Percentiles rank a stretch among this genome's conserved stretches.
Evolutionary conservation across 2,888 invertebrate genomes (phyloP).

Genomic region (Dinocampus coccinellae): DNA sequence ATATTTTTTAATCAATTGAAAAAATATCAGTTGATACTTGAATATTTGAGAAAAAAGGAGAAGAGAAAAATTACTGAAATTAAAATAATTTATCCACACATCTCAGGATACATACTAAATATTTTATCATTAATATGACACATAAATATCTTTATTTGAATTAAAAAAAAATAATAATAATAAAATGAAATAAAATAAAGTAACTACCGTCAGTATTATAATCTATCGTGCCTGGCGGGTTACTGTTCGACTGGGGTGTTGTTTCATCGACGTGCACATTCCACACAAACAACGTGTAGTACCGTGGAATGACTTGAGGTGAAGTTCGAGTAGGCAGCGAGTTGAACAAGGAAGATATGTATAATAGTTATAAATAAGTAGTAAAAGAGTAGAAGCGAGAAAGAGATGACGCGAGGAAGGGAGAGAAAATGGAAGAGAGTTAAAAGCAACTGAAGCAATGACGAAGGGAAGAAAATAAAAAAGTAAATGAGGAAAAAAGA

Average conservation of each 20-base stretch:
- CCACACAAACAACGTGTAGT: conserved; percentile 3
- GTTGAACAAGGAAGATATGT: conserved; percentile 18
- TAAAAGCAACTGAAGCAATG: neutral
- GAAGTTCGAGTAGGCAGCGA: neutral
- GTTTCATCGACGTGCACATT: conserved; percentile 23
- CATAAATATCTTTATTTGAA: too few relatives aligned
- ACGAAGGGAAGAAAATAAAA: conserved; percentile 21
- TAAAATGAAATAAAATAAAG: neutral
- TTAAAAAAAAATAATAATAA: too few relatives aligned
- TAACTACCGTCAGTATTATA: neutral
- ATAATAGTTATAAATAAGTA: neutral
- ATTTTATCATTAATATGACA: too few relatives aligned
- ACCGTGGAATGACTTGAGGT: neutral
- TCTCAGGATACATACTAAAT: too few relatives aligned
- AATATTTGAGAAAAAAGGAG: too few relatives aligned
- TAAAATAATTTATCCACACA: too few relatives aligned
- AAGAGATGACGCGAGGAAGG: conserved; percentile 20
- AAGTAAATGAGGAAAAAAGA: conserved; percentile 28
- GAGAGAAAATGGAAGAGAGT: conserved; percentile 16
- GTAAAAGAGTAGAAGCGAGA: neutral
- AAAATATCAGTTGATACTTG: too few relatives aligned
- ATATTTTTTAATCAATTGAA: too few relatives aligned
- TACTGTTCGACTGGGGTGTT: conserved; percentile 3
- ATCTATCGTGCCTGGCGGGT: conserved; percentile 21
- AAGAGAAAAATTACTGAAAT: too few relatives aligned